These are phyloP conservation scores for Acanthiza pusilla DNA, from an alignment of 2,797 vertebrate genomes.

Conservation along the genomic window DNA sequence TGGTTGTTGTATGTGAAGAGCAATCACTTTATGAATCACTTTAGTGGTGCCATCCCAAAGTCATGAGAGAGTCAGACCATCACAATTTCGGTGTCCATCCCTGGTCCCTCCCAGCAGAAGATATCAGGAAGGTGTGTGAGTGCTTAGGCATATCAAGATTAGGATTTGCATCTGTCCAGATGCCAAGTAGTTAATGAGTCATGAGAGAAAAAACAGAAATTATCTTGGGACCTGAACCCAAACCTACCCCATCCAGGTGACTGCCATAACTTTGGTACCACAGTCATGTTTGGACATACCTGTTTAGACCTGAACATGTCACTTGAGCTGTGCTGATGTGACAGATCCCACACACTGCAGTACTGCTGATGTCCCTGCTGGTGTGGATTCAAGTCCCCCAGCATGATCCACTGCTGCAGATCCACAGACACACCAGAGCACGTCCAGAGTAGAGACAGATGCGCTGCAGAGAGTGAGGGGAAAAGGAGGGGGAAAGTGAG, in stretches of 20 bases:
- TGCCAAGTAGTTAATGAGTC: background rate
- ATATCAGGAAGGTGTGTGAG: background rate
- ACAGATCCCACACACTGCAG: fast-evolving
- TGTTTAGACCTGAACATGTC: background rate
- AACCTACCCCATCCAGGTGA: background rate
- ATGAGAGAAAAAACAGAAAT: background rate
- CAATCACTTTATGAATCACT: background rate
- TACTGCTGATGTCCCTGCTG: background rate
- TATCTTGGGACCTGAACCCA: background rate
- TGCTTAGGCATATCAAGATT: fast-evolving
- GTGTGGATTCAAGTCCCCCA: background rate
- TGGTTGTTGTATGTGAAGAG: background rate
- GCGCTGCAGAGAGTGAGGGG: background rate
- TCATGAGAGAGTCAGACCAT: background rate
- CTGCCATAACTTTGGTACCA: background rate
- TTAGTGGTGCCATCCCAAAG: background rate
- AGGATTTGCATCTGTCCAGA: background rate
- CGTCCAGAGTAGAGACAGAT: background rate
- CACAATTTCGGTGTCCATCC: background rate
- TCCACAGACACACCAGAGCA: fast-evolving
- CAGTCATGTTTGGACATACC: background rate
- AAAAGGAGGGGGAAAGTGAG: background rate
- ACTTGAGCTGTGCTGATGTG: background rate
- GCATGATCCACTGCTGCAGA: background rate
- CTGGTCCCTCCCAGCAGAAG: background rate